These are phyloP conservation scores for Gymnoscopelus microlampas DNA, from an alignment of 2,797 vertebrate genomes.

Conservation along the genomic window DNA sequence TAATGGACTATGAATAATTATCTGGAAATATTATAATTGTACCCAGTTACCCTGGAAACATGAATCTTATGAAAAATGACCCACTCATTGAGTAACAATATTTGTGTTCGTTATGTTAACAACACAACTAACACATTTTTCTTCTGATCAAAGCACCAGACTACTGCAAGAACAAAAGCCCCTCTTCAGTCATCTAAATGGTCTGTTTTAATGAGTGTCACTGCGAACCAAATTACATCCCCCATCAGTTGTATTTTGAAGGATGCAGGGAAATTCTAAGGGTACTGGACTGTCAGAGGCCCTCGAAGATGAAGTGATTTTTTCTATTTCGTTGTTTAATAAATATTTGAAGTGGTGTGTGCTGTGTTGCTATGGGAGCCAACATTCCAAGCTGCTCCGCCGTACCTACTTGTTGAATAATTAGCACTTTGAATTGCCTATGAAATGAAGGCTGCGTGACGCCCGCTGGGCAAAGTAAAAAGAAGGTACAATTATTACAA, in stretches of 20 bases:
- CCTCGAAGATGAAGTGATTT: no score
- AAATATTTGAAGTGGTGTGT: no score
- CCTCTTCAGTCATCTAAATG: conserved; percentile 22
- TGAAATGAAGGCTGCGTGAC: conserved; percentile 4
- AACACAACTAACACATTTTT: no score
- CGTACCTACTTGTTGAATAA: conserved; percentile 27
- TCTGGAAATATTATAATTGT: conserved; percentile 31
- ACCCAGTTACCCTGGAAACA: conserved; percentile 3
- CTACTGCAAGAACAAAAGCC: conserved; percentile 29
- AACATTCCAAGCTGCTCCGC: no score
- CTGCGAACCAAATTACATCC: conserved; percentile 30
- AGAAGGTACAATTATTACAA: no score
- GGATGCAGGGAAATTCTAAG: no score
- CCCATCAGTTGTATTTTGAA: background rate
- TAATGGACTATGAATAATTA: conserved; percentile 43
- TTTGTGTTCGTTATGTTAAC: no score
- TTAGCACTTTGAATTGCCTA: conserved; percentile 43
- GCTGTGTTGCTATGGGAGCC: background rate
- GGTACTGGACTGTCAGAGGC: background rate
- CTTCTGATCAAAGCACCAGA: background rate
- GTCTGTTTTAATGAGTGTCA: conserved; percentile 34
- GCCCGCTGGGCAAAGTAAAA: no score
- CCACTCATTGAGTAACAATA: conserved; percentile 6
- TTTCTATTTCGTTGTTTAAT: no score
- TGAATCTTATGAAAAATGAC: conserved; percentile 37